Evolutionary conservation across 1,140 invertebrate species (phyloP).

Genomic region (Tetraneura akinire): DNA sequence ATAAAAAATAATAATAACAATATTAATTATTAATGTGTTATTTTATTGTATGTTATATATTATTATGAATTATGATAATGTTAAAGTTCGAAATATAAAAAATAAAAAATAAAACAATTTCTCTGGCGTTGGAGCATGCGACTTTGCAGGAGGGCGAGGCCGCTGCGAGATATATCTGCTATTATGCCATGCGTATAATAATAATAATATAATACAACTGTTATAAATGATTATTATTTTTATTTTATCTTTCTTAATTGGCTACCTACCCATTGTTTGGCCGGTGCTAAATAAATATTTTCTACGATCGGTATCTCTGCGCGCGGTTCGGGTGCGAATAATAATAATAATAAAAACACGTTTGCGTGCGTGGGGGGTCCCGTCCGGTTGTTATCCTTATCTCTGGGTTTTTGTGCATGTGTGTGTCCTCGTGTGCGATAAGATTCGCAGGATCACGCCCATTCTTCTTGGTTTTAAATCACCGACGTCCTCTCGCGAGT

Average conservation of each 20-base stretch:
- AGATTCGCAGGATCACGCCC: neutral
- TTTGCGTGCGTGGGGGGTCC: constrained; percentile 32
- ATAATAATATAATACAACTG: too few species aligned
- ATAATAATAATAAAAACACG: constrained; percentile 25
- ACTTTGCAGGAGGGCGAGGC: constrained; percentile 2
- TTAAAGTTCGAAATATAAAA: too few species aligned
- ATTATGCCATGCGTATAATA: neutral
- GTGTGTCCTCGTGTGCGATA: neutral
- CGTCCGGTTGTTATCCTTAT: constrained; percentile 11
- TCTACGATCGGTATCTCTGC: constrained; percentile 22
- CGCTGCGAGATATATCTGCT: neutral
- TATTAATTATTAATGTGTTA: too few species aligned
- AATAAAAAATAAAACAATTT: too few species aligned
- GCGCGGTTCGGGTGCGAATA: constrained; percentile 20
- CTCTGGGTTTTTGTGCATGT: too few species aligned
- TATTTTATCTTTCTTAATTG: constrained; percentile 31
- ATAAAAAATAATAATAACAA: too few species aligned
- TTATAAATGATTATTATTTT: neutral
- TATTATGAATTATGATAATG: too few species aligned
- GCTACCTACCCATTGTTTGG: constrained; percentile 26
- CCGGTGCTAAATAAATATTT: constrained; percentile 37
- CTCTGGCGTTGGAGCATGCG: too few species aligned
- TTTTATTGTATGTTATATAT: too few species aligned
- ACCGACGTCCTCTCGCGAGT: too few species aligned
- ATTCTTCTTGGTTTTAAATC: neutral